Base-by-base conservation (phyloP, 2,113 vertebrate genomes). In the Acanthisitta chloris region DNA sequence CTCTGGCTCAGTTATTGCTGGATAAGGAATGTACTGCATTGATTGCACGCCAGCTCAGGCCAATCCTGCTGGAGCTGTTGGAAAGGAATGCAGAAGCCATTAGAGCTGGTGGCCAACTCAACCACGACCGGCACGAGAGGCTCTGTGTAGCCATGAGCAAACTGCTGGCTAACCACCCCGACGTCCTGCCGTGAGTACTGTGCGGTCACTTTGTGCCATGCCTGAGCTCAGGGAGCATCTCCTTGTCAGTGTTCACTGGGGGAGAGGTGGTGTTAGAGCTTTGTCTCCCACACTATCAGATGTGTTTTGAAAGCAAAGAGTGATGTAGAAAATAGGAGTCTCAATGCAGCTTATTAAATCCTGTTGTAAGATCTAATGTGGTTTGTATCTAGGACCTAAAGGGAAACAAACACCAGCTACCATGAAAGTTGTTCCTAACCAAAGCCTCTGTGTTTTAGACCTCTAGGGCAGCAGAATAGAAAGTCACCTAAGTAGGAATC, bases 131-230 rank as follows among this genome's bases (percentile, higher is more conserved):
- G 8, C 99, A 99, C 3, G 99, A 99, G 85, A 98, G 99, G 23
- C 97, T 99, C 17, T 99, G 99, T 83, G 99, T 99, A 78, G 99
- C 99, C 5, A 98, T 99, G 97, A 99, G 99, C 98, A 99, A 98
- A 79, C 98, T 99, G 74, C 91, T 99, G 14, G 94, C 96, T 84
- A 93, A 98, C 96, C 98, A 99, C 94, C 99, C 99, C 19, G 99
- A 99, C 69, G 98, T 99, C 45, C 97, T 99, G 76, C 98, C 97
- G 99, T 99, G 98, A 99, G 99, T 99, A 87, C 52, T 10, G 4
- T 28, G 4, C 11, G 10, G 14, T 79, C 67, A 81, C 25, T 79
- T 29, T 42, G 43, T 48, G 31, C 62, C 5, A 0, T 62, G 31
- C 20, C 87, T 65, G 42, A 74, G 43, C 1, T 25, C 65, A 2